Base-by-base conservation (phyloP, 2,888 invertebrate species). In the Aleiodes leptofemur region DNA sequence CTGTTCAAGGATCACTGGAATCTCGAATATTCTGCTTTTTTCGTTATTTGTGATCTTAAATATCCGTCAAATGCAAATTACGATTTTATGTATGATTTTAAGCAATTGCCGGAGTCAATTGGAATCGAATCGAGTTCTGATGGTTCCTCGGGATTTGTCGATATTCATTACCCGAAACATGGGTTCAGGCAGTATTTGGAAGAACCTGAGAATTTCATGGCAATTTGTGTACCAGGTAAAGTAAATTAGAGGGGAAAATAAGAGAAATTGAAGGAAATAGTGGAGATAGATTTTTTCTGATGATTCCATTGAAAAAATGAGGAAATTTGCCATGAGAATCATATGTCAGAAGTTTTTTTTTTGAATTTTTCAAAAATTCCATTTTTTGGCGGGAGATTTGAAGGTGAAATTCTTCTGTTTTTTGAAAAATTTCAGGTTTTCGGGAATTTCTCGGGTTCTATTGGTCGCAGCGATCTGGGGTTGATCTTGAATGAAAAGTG, bases 1-100 rank as follows among this genome's bases (percentile, higher is more conserved):
- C 86, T 87, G 0, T 70, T 90, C 5, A 85, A 90, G 23, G 91
- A 91, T 56, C 89, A 91, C 80, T 90, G 90, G 86, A 88, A 90
- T 56, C 86, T 90, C n/a, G 85, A 85, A 48, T 92, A 90, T 82
- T 87, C 90, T 3, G 90, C 88, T 0, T 90, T 87, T 82, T 88
- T 88, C 70, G 85, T 90, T 13, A 85, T 88, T 79, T 91, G 90
- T 76, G 90, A 87, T 61, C 81, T 87, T 77, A 78, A 43, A 78
- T 83, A 79, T 71, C 77, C 68, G 70, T 79, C 70, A 61, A 69
- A 61, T 57, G 61, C 71, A 11, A 69, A 77, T 34, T 14, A 53
- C 53, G 79, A 77, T 0, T 23, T 69, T 9, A 11, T 72, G 9
- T 73, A 74, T 29, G n/a, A 70, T 51, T 48, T 38, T 3, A 70